A percentile compares a stretch with the other conserved stretches of the same genome.
Conservation (phyloP, 2,113 vertebrate genomes). For the Shinisaurus crocodilurus region DNA sequence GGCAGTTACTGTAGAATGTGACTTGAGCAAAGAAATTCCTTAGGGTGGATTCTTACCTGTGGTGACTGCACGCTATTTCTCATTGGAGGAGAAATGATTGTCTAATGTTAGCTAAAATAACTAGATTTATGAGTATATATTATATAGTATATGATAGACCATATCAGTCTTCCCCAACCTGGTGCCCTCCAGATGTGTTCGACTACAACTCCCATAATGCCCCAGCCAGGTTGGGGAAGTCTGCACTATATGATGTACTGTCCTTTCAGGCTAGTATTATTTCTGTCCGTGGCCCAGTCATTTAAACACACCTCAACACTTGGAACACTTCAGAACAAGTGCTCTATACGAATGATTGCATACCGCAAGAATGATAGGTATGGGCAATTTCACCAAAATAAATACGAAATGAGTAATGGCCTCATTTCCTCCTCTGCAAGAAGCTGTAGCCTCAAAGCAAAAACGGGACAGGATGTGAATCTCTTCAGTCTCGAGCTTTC, state of each 20-base stretch:
- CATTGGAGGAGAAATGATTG: background rate
- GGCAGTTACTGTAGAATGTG: background rate
- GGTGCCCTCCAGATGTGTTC: no score
- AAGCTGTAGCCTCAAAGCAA: background rate
- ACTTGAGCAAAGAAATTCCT: background rate
- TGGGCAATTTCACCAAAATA: background rate
- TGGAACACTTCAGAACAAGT: background rate
- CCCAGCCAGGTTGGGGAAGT: no score
- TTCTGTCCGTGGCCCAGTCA: background rate
- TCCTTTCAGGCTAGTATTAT: background rate
- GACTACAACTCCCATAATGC: no score
- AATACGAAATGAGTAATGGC: background rate
- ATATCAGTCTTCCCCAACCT: background rate
- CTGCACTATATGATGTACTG: no score
- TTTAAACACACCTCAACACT: background rate
- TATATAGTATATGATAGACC: no score
- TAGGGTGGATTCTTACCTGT: background rate
- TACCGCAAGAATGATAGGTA: background rate
- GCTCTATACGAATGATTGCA: background rate
- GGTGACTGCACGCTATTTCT: background rate
- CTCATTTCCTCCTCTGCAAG: background rate
- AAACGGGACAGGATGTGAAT: fast-evolving
- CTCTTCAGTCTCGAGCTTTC: background rate
- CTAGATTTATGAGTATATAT: background rate
- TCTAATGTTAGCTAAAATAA: background rate